Base-by-base conservation (phyloP, 37 sponge, comb jelly and placozoan genomes). In the Axinella damicornis region DNA sequence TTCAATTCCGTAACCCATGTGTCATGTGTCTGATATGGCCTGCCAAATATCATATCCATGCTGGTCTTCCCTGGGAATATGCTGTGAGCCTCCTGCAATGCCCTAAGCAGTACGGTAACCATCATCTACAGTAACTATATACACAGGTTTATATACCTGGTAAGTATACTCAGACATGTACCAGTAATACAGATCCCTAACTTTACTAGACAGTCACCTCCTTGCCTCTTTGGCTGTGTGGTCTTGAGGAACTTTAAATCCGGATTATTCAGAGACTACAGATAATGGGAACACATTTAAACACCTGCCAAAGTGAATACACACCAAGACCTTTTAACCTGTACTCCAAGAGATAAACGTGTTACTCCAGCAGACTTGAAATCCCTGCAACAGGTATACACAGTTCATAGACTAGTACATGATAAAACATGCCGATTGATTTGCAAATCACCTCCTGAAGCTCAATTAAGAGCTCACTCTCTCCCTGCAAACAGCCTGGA, bases 11-110 rank as follows among this genome's bases (percentile, higher is more conserved):
- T 52, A 54, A 25, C 32, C 90, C 90, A 93, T 25, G 70, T 35
- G 19, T 25, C 2, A 22, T 85, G 53, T 0, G 86, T 81, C 61
- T 95, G 95, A 13, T 38, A 38, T 54, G 92, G 95, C 57, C 93
- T 84, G 6, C 91, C 95, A 88, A 95, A 95, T 15, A 95, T 91
- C 6, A 95, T 0, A 35, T 95, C 95, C 63, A 91, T 75, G 52
- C 64, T 92, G 57, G 73, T 41, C 37, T 70, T 41, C 4, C 80
- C 83, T 28, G 92, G 91, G 64, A 94, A 87, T 28, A 84, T 19
- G 14, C 53, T 22, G 13, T 66, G 72, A 19, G 88, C 85, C 19
- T 37, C 73, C 18, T 63, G 36, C 59, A 93, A 55, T 55, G 86
- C 78, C 32, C 82, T 85, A 27, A 15, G n/a, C 12, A 14, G 62